Percentiles rank a stretch among this genome's conserved stretches.
Evolutionary conservation across 1,140 invertebrate genomes (phyloP).

Genomic region (Drosophila simulans): DNA sequence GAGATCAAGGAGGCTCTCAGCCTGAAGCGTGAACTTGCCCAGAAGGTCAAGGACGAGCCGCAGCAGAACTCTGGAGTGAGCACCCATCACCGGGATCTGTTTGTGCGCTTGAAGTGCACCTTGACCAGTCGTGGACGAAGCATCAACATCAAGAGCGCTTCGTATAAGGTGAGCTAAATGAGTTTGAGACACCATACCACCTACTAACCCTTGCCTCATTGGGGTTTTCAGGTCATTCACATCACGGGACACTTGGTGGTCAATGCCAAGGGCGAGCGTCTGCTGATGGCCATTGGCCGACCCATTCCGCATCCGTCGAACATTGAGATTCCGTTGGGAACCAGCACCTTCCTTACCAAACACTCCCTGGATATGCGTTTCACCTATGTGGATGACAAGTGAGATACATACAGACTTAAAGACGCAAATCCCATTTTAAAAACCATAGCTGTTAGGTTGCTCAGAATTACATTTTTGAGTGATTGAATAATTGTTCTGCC

Average conservation of each 20-base stretch:
- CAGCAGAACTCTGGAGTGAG: conserved; percentile 75
- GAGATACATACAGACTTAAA: conserved; percentile 83
- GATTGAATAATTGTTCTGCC: conserved; percentile 1
- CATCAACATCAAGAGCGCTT: conserved; percentile 96
- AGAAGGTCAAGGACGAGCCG: conserved; percentile 85
- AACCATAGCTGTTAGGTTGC: too few species aligned
- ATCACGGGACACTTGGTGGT: conserved; percentile 91
- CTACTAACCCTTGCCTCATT: conserved; percentile 2
- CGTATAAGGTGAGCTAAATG: conserved; percentile 91
- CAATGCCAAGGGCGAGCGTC: conserved; percentile 81
- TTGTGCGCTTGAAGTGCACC: conserved; percentile 95
- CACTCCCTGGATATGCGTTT: conserved; percentile 97
- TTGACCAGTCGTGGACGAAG: conserved; percentile 95
- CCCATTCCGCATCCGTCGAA: conserved; percentile 97
- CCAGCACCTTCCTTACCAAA: conserved; percentile 95
- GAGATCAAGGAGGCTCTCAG: conserved; percentile 93
- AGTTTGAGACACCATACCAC: not conserved
- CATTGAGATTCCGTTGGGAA: conserved; percentile 94
- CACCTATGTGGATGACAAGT: conserved; percentile 97
- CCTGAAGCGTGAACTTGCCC: conserved; percentile 62
- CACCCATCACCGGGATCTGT: conserved; percentile 87
- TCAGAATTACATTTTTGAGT: too few species aligned
- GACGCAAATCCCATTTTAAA: not conserved
- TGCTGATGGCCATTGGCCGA: conserved; percentile 91
- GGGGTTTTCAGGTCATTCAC: conserved; percentile 92